Base-by-base conservation (phyloP, 2,888 invertebrate species). In the Agrochola litura region DNA sequence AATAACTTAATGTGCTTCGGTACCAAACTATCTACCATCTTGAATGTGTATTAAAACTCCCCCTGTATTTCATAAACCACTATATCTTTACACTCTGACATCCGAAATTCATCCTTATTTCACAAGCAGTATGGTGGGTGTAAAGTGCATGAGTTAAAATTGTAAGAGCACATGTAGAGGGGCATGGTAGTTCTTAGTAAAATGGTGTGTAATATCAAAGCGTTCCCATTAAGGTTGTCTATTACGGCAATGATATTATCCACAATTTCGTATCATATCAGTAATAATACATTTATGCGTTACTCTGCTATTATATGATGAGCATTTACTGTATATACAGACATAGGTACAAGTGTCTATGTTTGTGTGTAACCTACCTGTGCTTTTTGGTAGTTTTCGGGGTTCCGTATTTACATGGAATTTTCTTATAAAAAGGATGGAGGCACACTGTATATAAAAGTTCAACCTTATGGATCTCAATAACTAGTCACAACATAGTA, bases 171-270 rank as follows among this genome's bases (percentile, higher is more conserved):
- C 56, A 60, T 73, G 37, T 66, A 43, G 84, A 90, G 91, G 89
- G 90, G 89, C 52, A 86, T 69, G 89, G 90, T 5, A 84, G 92
- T 19, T 89, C 92, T 78, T 54, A 1, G 37, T 79, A 84, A 37
- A 77, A 41, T 92, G 94, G 95, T 88, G 81, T 86, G 86, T 89
- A 82, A 90, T 90, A 91, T 89, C 90, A 91, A 94, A 93, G 92
- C 88, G 92, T 90, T 90, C 92, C 92, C 92, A 95, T 95, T 93
- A 95, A 91, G 85, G 89, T 86, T 83, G 90, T 89, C 93, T 93
- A 95, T 95, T 95, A 93, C 92, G 69, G 90, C 93, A 94, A 93
- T 95, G 93, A 93, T 94, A 94, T 94, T 95, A 94, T 91, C 90
- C 83, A 92, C 94, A 92, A 94, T 94, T 94, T 94, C 86, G 89